A percentile compares a stretch with the other conserved stretches of the same genome.
These are phyloP conservation scores for Parazoanthus swiftii DNA, from an alignment of 92 coral and sea anemone species.

Conservation along the genomic window DNA sequence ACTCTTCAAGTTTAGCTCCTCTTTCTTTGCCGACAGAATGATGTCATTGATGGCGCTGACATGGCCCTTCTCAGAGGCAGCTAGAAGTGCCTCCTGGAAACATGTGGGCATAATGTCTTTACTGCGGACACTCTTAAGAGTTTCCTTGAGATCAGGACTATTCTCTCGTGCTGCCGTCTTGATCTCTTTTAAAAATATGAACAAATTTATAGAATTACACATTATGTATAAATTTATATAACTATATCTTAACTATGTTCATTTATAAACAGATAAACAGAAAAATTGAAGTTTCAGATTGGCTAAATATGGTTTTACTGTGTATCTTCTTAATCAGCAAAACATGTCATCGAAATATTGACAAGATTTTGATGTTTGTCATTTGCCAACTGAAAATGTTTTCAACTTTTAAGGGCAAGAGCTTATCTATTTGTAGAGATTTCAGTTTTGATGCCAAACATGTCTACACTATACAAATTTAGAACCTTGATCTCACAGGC, in stretches of 20 bases:
- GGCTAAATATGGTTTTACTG: too few relatives aligned
- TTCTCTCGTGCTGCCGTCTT: slow-evolving; percentile 81
- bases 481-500: too few relatives aligned
- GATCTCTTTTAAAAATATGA: slow-evolving; percentile 60
- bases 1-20: slow-evolving; percentile 57
- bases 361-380: too few relatives aligned
- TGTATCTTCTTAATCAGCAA: not conserved
- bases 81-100: slow-evolving; percentile 81
- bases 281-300: too few relatives aligned
- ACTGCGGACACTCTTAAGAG: slow-evolving; percentile 53
- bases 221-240: too few relatives aligned
- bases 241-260: too few relatives aligned
- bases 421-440: too few relatives aligned
- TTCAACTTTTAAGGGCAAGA: too few relatives aligned
- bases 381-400: too few relatives aligned
- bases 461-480: too few relatives aligned
- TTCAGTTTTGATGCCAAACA: too few relatives aligned
- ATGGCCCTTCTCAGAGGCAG: slow-evolving; percentile 76
- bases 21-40: slow-evolving; percentile 68
- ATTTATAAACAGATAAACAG: too few relatives aligned
- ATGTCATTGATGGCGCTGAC: slow-evolving; percentile 79
- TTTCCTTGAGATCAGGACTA: slow-evolving; percentile 57
- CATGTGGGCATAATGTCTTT: slow-evolving; percentile 70
- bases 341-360: not conserved
- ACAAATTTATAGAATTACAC: not conserved